phyloP scores from a whole-genome alignment of 1,140 invertebrate species.

The Magallana gigas region DNA sequence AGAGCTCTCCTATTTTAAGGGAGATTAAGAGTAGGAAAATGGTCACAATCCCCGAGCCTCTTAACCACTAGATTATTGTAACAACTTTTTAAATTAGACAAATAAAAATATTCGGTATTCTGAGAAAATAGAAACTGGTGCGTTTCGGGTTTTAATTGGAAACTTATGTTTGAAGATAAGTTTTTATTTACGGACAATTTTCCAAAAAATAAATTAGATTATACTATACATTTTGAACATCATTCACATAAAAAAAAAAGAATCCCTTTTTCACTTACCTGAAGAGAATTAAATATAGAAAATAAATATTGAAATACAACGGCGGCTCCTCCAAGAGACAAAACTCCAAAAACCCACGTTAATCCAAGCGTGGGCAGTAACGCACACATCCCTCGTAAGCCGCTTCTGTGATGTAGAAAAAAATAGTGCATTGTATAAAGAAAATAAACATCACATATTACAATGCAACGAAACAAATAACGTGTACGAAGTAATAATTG shows the following conservation, averaged over 20 bases:
- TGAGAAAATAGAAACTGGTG: no score
- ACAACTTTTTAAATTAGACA: no score
- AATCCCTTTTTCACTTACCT: constrained; percentile 58
- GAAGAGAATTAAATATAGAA: constrained; percentile 70
- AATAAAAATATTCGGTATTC: no score
- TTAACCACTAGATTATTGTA: no score
- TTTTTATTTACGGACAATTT: background rate
- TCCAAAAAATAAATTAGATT: background rate
- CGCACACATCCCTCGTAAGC: constrained; percentile 61
- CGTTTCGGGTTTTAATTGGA: no score
- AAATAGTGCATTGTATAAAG: background rate
- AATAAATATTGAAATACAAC: constrained; percentile 74
- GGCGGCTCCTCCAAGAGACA: constrained; percentile 66
- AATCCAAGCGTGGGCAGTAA: constrained; percentile 69
- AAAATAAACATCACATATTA: background rate
- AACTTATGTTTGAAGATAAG: no score
- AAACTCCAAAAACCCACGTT: constrained; percentile 71
- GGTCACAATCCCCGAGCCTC: no score
- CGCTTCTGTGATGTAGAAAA: constrained; percentile 58
- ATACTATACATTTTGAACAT: background rate
- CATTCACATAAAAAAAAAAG: background rate
- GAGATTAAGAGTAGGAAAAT: no score
- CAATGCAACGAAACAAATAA: background rate
- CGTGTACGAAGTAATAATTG: background rate
- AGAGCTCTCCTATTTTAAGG: no score